phyloP scores from a whole-genome alignment of 2,888 invertebrate genomes.

The Metalampra italica region DNA sequence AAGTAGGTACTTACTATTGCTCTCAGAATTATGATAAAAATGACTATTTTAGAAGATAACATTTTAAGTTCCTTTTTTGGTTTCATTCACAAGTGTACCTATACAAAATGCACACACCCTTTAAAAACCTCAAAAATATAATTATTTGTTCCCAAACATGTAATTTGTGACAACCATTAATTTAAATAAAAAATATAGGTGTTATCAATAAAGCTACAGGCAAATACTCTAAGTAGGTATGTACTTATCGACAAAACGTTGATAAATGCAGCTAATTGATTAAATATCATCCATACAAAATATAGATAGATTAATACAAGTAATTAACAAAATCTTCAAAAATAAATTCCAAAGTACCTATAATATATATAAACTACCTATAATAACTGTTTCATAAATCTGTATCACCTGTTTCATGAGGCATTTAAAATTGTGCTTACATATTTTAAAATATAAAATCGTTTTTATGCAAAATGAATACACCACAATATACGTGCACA shows the following conservation, averaged over 20 bases:
- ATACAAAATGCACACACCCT: no score
- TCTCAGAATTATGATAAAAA: no score
- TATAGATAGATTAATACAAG: not conserved
- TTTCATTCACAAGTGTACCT: no score
- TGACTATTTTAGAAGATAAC: no score
- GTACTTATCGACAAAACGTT: not conserved
- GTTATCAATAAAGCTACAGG: not conserved
- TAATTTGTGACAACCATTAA: not conserved
- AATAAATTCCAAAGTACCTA: not conserved
- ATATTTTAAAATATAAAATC: conserved; percentile 1
- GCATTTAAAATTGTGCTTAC: conserved; percentile 5
- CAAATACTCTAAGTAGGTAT: not conserved
- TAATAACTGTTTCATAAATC: not conserved
- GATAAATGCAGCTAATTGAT: not conserved
- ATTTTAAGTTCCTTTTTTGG: no score
- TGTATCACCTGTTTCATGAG: not conserved
- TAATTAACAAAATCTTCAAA: not conserved
- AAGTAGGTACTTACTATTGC: no score
- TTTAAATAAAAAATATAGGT: not conserved
- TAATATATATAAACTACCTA: no score
- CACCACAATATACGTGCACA: not conserved
- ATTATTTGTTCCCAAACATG: no score
- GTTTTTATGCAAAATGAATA: conserved; percentile 8
- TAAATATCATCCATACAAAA: not conserved
- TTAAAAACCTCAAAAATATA: no score